A percentile compares a stretch with the other conserved stretches of the same genome.
Conservation (phyloP, 2,113 vertebrate genomes). For the Fulica atra region DNA sequence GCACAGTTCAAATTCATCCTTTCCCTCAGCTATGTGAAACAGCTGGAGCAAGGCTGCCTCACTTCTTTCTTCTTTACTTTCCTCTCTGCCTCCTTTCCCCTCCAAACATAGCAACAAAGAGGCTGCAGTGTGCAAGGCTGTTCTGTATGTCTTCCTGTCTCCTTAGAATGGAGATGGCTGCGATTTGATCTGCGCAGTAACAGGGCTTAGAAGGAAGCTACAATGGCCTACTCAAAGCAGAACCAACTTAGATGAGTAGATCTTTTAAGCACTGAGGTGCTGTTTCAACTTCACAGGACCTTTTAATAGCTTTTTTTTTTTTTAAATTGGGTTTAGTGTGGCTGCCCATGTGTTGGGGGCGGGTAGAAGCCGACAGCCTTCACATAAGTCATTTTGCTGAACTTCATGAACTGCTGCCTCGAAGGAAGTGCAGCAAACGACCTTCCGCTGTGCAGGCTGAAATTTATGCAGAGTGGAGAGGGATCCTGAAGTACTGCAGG, state of each 20-base stretch:
- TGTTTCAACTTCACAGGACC: not conserved
- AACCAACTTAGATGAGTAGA: not conserved
- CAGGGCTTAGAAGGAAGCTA: not conserved
- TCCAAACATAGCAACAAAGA: not conserved
- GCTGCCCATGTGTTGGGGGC: not conserved
- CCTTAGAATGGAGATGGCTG: not conserved
- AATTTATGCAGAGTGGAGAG: not conserved
- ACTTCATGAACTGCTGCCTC: not conserved
- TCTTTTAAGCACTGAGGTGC: not conserved
- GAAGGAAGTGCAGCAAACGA: not conserved
- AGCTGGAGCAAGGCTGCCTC: not conserved
- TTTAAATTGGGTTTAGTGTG: not conserved
- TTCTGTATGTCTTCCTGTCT: not conserved
- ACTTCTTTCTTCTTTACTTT: not conserved
- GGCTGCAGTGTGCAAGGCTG: not conserved
- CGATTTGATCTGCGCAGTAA: not conserved
- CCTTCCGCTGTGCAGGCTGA: not conserved
- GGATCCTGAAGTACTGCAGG: not conserved
- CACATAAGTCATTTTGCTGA: not conserved
- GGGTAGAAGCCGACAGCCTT: not conserved
- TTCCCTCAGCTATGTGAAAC: not conserved
- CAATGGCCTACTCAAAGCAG: not conserved
- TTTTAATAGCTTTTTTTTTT: not conserved
- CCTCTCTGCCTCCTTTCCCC: not conserved
- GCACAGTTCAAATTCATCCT: not conserved